Conservation (phyloP, 1,140 invertebrate species). For the Globodera ellingtonae region DNA sequence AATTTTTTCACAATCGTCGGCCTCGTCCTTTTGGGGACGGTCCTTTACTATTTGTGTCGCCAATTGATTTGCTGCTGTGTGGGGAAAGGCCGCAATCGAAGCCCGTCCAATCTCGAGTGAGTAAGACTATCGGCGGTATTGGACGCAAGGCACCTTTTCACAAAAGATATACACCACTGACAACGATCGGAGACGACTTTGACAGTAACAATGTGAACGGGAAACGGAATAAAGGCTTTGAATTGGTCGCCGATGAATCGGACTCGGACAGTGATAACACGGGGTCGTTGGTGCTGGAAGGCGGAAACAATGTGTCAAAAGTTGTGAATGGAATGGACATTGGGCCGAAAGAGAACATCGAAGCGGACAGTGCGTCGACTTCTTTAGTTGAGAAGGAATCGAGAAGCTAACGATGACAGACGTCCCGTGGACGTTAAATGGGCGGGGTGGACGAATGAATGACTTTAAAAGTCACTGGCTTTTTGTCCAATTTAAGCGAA, state of each 20-base stretch:
- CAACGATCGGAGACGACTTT: constrained; percentile 15
- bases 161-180: constrained; percentile 25
- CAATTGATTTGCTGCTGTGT: neutral
- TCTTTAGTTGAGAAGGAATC: too few relatives aligned
- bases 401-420: too few relatives aligned
- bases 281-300: neutral
- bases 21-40: constrained; percentile 16
- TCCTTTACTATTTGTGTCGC: constrained; percentile 2
- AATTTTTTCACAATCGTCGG: constrained; percentile 22
- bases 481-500: too few relatives aligned
- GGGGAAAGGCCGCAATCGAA: neutral
- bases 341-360: neutral
- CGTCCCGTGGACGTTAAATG: too few relatives aligned
- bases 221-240: neutral
- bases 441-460: too few relatives aligned
- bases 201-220: neutral
- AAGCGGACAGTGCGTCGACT: too few relatives aligned
- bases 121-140: neutral
- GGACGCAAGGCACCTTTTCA: neutral
- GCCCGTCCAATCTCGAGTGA: constrained; percentile 1
- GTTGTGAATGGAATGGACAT: neutral
- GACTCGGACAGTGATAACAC: neutral
- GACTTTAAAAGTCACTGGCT: too few relatives aligned
- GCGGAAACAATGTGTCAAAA: neutral
- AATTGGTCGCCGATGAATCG: neutral